A percentile compares a stretch with the other conserved stretches of the same genome.
These are phyloP conservation scores for Galeruca laticollis DNA, from an alignment of 2,888 invertebrate species.

Conservation along the genomic window DNA sequence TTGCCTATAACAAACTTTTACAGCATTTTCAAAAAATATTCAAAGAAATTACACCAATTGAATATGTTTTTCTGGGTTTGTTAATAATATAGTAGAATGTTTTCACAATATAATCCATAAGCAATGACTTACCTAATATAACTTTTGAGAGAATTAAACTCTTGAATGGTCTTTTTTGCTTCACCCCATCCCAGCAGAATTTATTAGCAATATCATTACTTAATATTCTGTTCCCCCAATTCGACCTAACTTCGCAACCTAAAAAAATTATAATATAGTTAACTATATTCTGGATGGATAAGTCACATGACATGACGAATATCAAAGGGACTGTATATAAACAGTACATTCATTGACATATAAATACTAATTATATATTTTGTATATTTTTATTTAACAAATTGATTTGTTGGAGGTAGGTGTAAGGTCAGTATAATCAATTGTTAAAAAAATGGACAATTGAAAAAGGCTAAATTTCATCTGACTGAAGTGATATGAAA, in stretches of 20 bases:
- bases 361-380: constrained; percentile 1
- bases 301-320: neutral
- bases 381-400: constrained; percentile 1
- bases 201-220: neutral
- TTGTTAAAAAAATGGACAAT: too few relatives aligned
- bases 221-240: constrained; percentile 1
- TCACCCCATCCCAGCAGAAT: too few relatives aligned
- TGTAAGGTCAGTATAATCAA: too few relatives aligned
- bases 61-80: constrained; percentile 1
- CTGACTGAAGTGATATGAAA: neutral
- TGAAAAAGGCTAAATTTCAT: neutral
- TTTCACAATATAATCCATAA: too few relatives aligned
- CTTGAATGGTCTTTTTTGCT: too few relatives aligned
- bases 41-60: neutral
- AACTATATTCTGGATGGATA: too few relatives aligned
- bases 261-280: neutral
- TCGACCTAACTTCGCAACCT: constrained; percentile 4
- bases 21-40: neutral
- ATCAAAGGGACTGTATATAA: neutral
- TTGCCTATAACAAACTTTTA: too few relatives aligned
- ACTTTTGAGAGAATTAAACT: too few relatives aligned
- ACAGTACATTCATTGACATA: neutral
- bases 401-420: too few relatives aligned
- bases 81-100: constrained; percentile 1
- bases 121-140: too few relatives aligned